Evolutionary conservation across 2,113 vertebrate species (phyloP), one percentile per base, ranked within the genome.

Genomic region (Apodemus speciosus): DNA sequence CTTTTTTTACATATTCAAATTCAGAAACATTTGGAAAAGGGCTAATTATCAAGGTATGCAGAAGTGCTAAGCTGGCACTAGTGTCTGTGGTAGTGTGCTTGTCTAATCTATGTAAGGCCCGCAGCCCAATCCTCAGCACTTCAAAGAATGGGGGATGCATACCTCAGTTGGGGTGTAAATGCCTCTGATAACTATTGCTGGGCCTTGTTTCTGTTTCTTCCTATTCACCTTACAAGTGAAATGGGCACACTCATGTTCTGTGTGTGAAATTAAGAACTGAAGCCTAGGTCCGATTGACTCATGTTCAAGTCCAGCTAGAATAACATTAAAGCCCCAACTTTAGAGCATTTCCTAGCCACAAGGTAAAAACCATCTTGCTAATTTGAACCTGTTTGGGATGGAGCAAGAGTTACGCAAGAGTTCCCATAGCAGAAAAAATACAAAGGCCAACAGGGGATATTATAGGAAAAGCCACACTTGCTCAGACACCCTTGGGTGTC

Each of bases 11-110:
- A 58, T 7, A 15, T 2, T 38, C 87, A 14, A 10, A 87, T 81
- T 93, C 81, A 91, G 69, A 93, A 96, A 97, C 58, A 79, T 40
- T 80, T 80, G 76, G 46, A 53, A 66, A 56, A 85, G 51, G 10
- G 27, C 23, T 81, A 6, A 23, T 85, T 49, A 91, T 77, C 95
- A 83, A 1, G 43, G 92, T 1, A 18, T 35, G 30, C 46, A 79
- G 30, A 95, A 9, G 3, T 58, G 25, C 46, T 23, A 18, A 40
- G 46, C 46, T 2, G 20, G 30, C 21, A 60, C 35, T 8, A 27
- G 21, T 25, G 27, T 13, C 20, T 35, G 21, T 18, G 21, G 58
- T n/a, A 14, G 18, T 9, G 30, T 25, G 2, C 13, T 71, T 11
- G 11, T 13, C 64, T 3, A 51, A 9, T 2, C 1, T 10, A 25